Percentiles rank a stretch among this genome's conserved stretches.
These are phyloP conservation scores for Rhadina sibilatrix DNA, from an alignment of 2,113 vertebrate genomes.

Conservation along the genomic window DNA sequence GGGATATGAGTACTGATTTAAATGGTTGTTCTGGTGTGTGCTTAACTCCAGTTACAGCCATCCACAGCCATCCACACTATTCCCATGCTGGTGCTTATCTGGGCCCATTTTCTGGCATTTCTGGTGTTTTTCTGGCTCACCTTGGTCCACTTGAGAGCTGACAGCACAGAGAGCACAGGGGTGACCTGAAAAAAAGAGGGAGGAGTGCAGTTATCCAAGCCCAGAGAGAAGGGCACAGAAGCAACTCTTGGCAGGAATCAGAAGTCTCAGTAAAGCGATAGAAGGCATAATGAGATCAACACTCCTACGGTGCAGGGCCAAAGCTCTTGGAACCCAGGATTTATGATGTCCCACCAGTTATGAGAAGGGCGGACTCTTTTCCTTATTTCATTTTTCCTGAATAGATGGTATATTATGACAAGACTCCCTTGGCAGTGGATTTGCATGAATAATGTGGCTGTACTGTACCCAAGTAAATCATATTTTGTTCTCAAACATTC, in stretches of 20 bases:
- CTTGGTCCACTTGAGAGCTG: background rate
- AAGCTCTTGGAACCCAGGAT: background rate
- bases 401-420: background rate
- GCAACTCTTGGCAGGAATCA: background rate
- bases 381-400: background rate
- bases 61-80: background rate
- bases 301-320: fast-evolving
- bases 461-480: background rate
- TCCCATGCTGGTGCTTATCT: background rate
- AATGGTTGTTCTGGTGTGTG: background rate
- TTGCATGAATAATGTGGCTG: background rate
- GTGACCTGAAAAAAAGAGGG: background rate
- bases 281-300: background rate
- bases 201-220: background rate
- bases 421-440: background rate
- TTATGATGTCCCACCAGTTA: background rate
- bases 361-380: background rate
- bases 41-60: background rate
- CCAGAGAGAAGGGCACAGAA: background rate
- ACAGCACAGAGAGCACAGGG: background rate
- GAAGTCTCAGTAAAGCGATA: background rate
- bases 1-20: background rate
- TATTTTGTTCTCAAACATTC: background rate
- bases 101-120: background rate
- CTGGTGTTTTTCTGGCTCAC: background rate